Base-by-base conservation (phyloP, 23 tunicate genomes). In the Halocynthia aurantium region DNA sequence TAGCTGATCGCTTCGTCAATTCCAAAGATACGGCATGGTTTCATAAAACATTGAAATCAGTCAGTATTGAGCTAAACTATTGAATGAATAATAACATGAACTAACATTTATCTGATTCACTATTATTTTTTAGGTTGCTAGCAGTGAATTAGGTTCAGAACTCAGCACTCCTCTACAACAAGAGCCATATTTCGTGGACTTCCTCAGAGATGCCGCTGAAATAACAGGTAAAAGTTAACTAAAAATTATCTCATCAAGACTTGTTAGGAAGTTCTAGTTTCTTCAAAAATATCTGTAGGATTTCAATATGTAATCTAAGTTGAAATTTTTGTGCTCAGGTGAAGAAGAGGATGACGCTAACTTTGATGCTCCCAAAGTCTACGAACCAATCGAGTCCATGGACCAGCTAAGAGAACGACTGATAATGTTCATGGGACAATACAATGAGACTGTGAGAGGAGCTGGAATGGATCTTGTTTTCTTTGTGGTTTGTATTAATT, bases 311-410 rank as follows among this genome's bases (percentile, higher is more conserved):
- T 60, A 60, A 15, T 15, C 17, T n/a, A 60, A 60, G 17, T 15
- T 15, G 17, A 15, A 60, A 60, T 50, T 76, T 10, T 70, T 52
- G 8, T 70, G 51, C 17, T 19, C 51, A 89, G 96, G 96, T 4
- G 98, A 93, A 44, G 98, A 93, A 81, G 94, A 83, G 21, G 98
- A 93, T 52, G 98, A 93, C 67, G 98, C 98, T 6, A 87, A 81
- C 7, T 84, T 93, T 65, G 97, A 81, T 51, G 98, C 94, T 66
- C 98, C 98, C 51, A 93, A 93, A 62, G 72, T 93, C 50, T 93
- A 93, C 72, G 98, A 93, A 87, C 81, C 88, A 21, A 69, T 84
- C 18, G 69, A 76, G 21, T 76, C 85, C 6, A 40, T 87, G 76
- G 94, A 93, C 7, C 89, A 80, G 51, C 70, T 93, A 73, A 52